These are phyloP conservation scores for Platorchestia sp. DNA, from an alignment of 1,140 invertebrate species.

Conservation along the genomic window DNA sequence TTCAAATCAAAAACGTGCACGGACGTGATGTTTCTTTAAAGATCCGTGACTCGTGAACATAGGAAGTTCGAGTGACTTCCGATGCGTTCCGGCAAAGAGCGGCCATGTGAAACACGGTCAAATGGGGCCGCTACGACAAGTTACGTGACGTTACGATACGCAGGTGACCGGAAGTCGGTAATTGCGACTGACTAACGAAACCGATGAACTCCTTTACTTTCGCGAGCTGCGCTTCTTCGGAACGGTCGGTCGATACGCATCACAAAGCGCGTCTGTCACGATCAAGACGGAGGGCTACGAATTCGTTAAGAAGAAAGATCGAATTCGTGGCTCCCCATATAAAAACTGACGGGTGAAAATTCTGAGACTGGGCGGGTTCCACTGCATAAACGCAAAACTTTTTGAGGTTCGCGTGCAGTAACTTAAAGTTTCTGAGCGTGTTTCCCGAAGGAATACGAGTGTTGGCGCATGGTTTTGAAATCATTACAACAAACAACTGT, in stretches of 20 bases:
- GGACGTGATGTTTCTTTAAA: not conserved
- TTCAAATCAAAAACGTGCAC: not conserved
- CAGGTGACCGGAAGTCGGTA: not conserved
- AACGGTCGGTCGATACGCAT: not conserved
- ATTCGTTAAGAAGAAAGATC: not conserved
- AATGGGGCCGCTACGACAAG: not conserved
- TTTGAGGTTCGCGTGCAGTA: too few species aligned
- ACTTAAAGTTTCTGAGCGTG: too few species aligned
- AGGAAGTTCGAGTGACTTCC: not conserved
- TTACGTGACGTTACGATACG: not conserved
- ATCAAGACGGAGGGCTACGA: not conserved
- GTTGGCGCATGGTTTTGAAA: too few species aligned
- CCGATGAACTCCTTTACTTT: conserved; percentile 7
- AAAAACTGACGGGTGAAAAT: too few species aligned
- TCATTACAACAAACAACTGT: too few species aligned
- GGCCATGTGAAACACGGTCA: not conserved
- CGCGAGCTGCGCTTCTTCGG: not conserved
- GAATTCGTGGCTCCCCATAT: not conserved
- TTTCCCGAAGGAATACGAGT: too few species aligned
- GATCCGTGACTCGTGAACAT: not conserved
- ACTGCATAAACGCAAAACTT: too few species aligned
- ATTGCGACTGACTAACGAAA: not conserved
- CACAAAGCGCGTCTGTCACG: not conserved
- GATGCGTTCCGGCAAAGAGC: not conserved
- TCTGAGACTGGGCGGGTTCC: too few species aligned